Evolutionary conservation across 2,888 invertebrate genomes (phyloP), one percentile per base, ranked within the genome.

Genomic region (Pilophorus perplexus): DNA sequence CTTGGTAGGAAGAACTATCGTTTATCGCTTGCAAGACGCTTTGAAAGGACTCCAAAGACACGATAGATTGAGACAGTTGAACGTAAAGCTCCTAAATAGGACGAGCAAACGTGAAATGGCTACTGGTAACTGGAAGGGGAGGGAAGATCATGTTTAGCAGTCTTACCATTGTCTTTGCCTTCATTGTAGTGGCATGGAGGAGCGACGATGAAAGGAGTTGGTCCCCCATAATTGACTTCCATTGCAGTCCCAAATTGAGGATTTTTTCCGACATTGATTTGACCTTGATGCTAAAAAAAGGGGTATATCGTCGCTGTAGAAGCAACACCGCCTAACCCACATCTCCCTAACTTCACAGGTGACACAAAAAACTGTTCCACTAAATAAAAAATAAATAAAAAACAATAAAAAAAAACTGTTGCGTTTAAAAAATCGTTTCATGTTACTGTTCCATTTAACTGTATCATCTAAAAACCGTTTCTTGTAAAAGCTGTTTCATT

Each of bases 21-120:
- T 66, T 66, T 14, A 66, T 18, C 4, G 57, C 57, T 28, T 57
- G 57, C 18, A 66, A 37, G 22, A 66, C 66, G 16, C 46, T 37
- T 33, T 66, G 66, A 14, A 57, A 66, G n/a, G 66, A 37, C 8
- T 55, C 57, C 12, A 66, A 14, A 2, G 64, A 64, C 16, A 23
- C 25, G 12, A 64, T 52, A 10, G 52, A 10, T 52, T 22, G 37
- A 12, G 25, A 23, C 18, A 54, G 23, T 25, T 38, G 38, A 14
- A 22, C 14, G 52, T 25, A 25, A 8, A 64, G 52, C 14, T n/a
- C 23, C 52, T 64, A n/a, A 3, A n/a, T 18, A 22, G 23, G 48
- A 48, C n/a, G 12, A 16, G 12, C 3, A 16, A 2, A 37, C 4
- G n/a, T n/a, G n/a, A n/a, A n/a, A n/a, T n/a, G n/a, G n/a, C n/a